Evolutionary conservation across 2,113 vertebrate genomes (phyloP).

Genomic region (Canis aureus): DNA sequence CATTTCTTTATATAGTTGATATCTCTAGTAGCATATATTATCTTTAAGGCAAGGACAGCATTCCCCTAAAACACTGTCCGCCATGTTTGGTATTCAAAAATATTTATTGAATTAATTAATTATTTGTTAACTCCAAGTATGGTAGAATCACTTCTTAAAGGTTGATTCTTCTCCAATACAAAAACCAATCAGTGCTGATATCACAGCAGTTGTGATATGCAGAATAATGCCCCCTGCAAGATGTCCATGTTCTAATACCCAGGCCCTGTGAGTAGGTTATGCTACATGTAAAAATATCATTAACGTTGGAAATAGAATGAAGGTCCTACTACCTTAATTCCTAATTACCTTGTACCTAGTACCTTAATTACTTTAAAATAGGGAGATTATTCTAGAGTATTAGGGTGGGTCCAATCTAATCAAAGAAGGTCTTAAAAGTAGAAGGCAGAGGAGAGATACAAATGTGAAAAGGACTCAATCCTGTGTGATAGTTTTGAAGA

Average conservation of each 20-base stretch:
- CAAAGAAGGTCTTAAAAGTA: not conserved
- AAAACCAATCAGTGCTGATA: not conserved
- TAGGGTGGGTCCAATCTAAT: not conserved
- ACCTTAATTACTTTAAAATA: conserved; percentile 12
- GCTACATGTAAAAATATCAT: not conserved
- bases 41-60: not conserved
- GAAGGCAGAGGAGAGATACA: not conserved
- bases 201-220: not conserved
- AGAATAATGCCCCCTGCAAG: not conserved
- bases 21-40: not conserved
- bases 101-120: not conserved
- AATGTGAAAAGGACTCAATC: not conserved
- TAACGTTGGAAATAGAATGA: not conserved
- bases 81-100: not conserved
- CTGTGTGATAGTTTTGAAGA: not conserved
- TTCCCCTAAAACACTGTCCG: not conserved
- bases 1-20: not conserved
- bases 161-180: not conserved
- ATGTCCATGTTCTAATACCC: not conserved
- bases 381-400: not conserved
- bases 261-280: not conserved
- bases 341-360: not conserved
- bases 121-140: not conserved
- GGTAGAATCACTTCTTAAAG: not conserved
- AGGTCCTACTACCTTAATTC: not conserved